These are phyloP conservation scores for Choristoneura fumiferana DNA, from an alignment of 1,140 invertebrate genomes.

Conservation along the genomic window DNA sequence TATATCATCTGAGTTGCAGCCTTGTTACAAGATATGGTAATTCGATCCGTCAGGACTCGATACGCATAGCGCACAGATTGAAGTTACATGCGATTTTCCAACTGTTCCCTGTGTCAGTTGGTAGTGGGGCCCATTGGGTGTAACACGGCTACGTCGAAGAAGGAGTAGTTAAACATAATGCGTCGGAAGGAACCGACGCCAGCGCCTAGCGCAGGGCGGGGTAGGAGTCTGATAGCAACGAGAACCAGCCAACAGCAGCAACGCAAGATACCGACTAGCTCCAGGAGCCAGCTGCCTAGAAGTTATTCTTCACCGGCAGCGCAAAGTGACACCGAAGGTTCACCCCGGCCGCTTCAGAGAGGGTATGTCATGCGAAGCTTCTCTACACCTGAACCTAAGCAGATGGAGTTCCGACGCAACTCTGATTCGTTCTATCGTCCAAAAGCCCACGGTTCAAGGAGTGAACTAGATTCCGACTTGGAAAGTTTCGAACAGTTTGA, in stretches of 20 bases:
- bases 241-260: slow-evolving; percentile 63
- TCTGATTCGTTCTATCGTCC: slow-evolving; percentile 52
- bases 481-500: slow-evolving; percentile 68
- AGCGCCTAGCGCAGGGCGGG: slow-evolving; percentile 38
- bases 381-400: slow-evolving; percentile 61
- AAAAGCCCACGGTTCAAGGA: slow-evolving; percentile 52
- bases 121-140: slow-evolving; percentile 33
- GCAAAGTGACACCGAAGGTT: slow-evolving; percentile 40
- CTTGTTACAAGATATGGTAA: slow-evolving; percentile 68
- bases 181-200: slow-evolving; percentile 54
- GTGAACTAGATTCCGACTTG: slow-evolving; percentile 66
- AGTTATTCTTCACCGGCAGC: slow-evolving; percentile 61
- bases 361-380: slow-evolving; percentile 56
- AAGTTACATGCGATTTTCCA: slow-evolving; percentile 47
- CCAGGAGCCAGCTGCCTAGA: slow-evolving; percentile 52
- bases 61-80: slow-evolving; percentile 48
- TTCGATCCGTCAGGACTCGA: slow-evolving; percentile 52
- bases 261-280: slow-evolving; percentile 43
- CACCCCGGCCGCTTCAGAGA: slow-evolving; percentile 31
- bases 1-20: slow-evolving; percentile 59
- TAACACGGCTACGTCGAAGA: slow-evolving; percentile 40
- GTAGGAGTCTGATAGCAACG: slow-evolving; percentile 60
- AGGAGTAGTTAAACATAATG: slow-evolving; percentile 33
- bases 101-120: slow-evolving; percentile 45
- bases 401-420: slow-evolving; percentile 42